Evolutionary conservation across 2,888 invertebrate species (phyloP).

Genomic region (Scelioninae gen. 2): DNA sequence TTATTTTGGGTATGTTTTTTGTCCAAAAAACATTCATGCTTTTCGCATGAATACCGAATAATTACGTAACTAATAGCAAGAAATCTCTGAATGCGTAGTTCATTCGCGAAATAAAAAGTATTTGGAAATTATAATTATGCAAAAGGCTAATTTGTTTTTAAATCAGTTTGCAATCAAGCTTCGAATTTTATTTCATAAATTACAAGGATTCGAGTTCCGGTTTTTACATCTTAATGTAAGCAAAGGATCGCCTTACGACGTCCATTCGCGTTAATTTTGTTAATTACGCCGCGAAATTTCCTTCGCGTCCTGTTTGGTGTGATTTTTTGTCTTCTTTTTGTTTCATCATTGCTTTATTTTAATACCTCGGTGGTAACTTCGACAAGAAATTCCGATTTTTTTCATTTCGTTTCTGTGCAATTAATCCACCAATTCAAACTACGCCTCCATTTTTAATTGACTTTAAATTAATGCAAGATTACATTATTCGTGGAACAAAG

Average conservation of each 20-base stretch:
- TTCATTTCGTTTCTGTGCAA: not conserved
- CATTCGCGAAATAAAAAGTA: not conserved
- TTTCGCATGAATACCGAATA: too few relatives aligned
- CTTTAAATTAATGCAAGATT: constrained; percentile 23
- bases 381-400: not conserved
- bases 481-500: constrained; percentile 14
- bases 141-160: constrained; percentile 3
- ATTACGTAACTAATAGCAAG: not conserved
- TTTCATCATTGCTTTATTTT: not conserved
- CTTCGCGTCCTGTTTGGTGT: too few relatives aligned
- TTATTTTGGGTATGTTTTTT: too few relatives aligned
- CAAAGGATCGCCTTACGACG: too few relatives aligned
- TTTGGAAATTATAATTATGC: constrained; percentile 6
- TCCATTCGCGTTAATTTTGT: too few relatives aligned
- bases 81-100: too few relatives aligned
- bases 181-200: not conserved
- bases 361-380: not conserved
- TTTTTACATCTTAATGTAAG: too few relatives aligned
- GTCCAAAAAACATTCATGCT: too few relatives aligned
- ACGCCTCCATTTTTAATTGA: constrained; percentile 10
- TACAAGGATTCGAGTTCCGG: too few relatives aligned
- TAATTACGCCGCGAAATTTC: too few relatives aligned
- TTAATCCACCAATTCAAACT: not conserved
- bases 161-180: not conserved
- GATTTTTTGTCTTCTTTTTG: not conserved